Conservation (phyloP, 2,113 vertebrate genomes). For the Xenopus borealis region DNA sequence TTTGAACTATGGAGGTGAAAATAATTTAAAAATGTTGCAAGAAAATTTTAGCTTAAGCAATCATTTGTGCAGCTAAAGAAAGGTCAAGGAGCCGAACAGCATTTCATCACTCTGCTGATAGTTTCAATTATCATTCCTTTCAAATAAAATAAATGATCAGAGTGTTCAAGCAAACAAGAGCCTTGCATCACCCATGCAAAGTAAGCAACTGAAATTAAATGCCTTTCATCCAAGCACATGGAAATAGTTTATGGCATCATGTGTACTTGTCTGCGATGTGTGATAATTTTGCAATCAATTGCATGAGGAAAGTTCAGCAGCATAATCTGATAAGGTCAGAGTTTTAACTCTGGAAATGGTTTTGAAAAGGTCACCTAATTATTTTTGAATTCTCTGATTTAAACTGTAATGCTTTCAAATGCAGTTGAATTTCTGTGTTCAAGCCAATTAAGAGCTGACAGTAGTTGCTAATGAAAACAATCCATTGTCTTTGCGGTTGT, state of each 20-base stretch:
- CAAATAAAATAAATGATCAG: conserved; percentile 62
- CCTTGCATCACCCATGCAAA: conserved; percentile 57
- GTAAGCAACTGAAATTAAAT: conserved; percentile 65
- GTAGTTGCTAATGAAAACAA: conserved; percentile 57
- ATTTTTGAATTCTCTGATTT: conserved; percentile 50
- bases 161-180: conserved; percentile 57
- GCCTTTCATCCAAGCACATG: conserved; percentile 50
- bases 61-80: conserved; percentile 42
- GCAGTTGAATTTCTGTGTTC: conserved; percentile 30
- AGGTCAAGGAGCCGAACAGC: conserved; percentile 52
- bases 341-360: conserved; percentile 47
- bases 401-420: conserved; percentile 50
- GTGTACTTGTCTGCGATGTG: conserved; percentile 48
- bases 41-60: conserved; percentile 33
- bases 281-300: conserved; percentile 56
- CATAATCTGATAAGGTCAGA: conserved; percentile 55
- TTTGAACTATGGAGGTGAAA: background rate
- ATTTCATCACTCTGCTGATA: conserved; percentile 61
- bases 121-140: conserved; percentile 69
- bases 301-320: conserved; percentile 49
- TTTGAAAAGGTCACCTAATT: conserved; percentile 59
- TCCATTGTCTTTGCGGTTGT: conserved; percentile 53
- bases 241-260: conserved; percentile 54
- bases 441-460: conserved; percentile 56
- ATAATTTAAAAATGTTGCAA: conserved; percentile 3